phyloP scores from a whole-genome alignment of 2,797 vertebrate genomes.

The Pangasius krempfi region DNA sequence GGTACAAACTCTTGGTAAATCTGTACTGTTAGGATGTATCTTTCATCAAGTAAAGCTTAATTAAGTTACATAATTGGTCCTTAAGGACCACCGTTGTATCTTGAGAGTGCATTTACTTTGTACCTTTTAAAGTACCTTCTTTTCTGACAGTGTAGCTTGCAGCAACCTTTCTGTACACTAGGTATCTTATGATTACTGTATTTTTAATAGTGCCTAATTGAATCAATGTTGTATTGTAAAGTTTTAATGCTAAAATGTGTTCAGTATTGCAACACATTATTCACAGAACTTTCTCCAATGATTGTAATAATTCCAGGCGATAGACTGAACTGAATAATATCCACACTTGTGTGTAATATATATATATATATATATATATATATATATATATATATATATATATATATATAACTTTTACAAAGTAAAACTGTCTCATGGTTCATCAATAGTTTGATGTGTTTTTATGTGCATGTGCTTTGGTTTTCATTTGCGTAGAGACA shows the following conservation, averaged over 20 bases:
- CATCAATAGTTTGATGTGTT: neutral
- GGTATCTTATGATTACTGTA: neutral
- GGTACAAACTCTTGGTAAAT: neutral
- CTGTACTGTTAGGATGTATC: neutral
- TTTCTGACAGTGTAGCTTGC: neutral
- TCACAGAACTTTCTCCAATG: neutral
- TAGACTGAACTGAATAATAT: constrained; percentile 4
- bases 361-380: too few species aligned
- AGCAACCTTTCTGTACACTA: constrained; percentile 2
- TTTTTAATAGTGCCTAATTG: constrained; percentile 8
- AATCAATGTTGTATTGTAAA: constrained; percentile 5
- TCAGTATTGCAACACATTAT: constrained; percentile 34
- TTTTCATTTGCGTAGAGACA: neutral
- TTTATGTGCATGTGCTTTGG: neutral
- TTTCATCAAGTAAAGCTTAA: neutral
- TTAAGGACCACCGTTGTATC: neutral
- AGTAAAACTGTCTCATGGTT: neutral
- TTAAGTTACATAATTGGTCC: neutral
- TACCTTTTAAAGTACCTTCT: neutral
- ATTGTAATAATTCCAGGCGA: constrained; percentile 1
- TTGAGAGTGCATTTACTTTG: neutral
- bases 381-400: too few species aligned
- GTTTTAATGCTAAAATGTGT: constrained; percentile 30
- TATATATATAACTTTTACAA: neutral
- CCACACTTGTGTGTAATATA: neutral